Evolutionary conservation across 1,140 invertebrate genomes (phyloP).

Genomic region (Gryon sp.): DNA sequence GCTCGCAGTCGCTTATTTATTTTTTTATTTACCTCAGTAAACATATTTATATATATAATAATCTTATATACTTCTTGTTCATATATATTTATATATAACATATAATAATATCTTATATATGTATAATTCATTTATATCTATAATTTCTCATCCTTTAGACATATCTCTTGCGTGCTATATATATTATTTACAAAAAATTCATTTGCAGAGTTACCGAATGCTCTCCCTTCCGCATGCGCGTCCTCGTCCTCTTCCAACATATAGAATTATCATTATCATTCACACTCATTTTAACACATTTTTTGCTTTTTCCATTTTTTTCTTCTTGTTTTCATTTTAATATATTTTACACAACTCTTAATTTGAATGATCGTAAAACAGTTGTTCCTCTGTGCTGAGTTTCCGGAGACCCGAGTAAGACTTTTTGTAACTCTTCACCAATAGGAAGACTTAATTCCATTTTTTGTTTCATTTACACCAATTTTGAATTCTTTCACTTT

Average conservation of each 20-base stretch:
- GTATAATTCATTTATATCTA: conserved; percentile 78
- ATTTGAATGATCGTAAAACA: conserved; percentile 63
- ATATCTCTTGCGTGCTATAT: conserved; percentile 75
- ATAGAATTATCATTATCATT: conserved; percentile 45
- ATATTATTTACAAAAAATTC: conserved; percentile 77
- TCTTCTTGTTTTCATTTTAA: no score
- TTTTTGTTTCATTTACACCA: no score
- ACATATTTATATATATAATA: conserved; percentile 69
- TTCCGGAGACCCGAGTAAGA: conserved; percentile 38
- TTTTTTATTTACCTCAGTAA: conserved; percentile 78
- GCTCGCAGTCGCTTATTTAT: conserved; percentile 69
- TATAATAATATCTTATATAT: conserved; percentile 78
- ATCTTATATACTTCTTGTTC: conserved; percentile 65
- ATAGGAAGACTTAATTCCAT: conserved; percentile 26
- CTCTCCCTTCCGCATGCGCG: conserved; percentile 35
- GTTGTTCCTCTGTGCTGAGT: conserved; percentile 65
- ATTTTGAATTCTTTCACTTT: no score
- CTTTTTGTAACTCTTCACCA: conserved; percentile 3
- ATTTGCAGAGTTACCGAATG: conserved; percentile 61
- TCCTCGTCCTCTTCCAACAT: conserved; percentile 39
- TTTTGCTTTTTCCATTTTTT: no score
- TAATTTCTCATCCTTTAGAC: conserved; percentile 76
- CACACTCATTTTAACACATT: conserved; percentile 52
- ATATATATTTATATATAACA: conserved; percentile 72
- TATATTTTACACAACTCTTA: conserved; percentile 66